These are phyloP conservation scores for Varecia variegata DNA, from an alignment of 2,797 vertebrate species.

Conservation along the genomic window DNA sequence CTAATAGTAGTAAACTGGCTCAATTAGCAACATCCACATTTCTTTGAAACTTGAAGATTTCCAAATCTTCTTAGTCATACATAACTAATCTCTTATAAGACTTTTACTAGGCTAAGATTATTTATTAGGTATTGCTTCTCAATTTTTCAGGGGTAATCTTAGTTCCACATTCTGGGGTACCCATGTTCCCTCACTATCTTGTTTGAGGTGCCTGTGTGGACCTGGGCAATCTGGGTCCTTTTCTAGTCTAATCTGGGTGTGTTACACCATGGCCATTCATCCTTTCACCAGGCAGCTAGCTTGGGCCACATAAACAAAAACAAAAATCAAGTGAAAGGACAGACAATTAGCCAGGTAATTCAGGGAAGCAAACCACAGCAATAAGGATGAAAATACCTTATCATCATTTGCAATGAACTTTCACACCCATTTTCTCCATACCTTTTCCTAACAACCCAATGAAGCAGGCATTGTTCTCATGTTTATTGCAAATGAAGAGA, in stretches of 20 bases:
- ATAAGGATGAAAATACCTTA: background rate
- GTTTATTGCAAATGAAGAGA: background rate
- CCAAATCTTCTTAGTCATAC: background rate
- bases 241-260: background rate
- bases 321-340: slow-evolving; percentile 15
- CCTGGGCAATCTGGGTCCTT: background rate
- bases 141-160: background rate
- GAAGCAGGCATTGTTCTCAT: background rate
- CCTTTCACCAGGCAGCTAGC: background rate
- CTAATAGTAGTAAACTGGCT: background rate
- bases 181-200: background rate
- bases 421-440: background rate
- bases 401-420: background rate
- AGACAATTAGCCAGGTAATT: background rate
- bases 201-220: background rate
- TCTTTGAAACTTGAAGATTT: background rate
- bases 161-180: background rate
- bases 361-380: background rate
- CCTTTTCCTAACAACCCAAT: background rate
- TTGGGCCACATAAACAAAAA: background rate
- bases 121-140: background rate
- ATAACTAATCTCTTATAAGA: background rate
- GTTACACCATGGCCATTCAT: background rate
- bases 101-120: background rate
- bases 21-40: background rate